Evolutionary conservation across 1,140 invertebrate genomes (phyloP), one percentile per base, ranked within the genome.

Genomic region (Cyclargus thomasi): DNA sequence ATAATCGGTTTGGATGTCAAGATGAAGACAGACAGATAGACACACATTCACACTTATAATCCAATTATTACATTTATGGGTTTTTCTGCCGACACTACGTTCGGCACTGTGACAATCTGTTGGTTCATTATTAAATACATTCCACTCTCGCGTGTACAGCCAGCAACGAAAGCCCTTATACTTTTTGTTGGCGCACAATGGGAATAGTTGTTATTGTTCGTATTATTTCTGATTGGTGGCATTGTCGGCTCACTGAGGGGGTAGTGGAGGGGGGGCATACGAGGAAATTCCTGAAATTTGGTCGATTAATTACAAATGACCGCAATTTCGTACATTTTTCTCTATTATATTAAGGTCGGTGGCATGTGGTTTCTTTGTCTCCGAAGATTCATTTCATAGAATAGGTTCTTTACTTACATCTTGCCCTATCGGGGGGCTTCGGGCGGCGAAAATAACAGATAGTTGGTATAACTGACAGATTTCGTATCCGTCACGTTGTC

Each of bases 41-140:
- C 21, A n/a, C n/a, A n/a, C n/a, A n/a, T n/a, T n/a, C n/a, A n/a
- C n/a, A n/a, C n/a, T n/a, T n/a, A n/a, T n/a, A n/a, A n/a, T n/a
- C n/a, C n/a, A n/a, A n/a, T n/a, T n/a, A n/a, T n/a, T n/a, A n/a
- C n/a, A n/a, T n/a, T n/a, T n/a, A n/a, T n/a, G n/a, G n/a, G n/a
- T 59, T 64, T 72, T 70, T 70, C 16, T 78, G 73, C 69, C 35
- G 63, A 71, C 73, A 18, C 16, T 78, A 67, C 68, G 8, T 10
- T 35, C 64, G 65, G 47, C 55, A 57, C 22, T 64, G 73, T 71
- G 74, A 74, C 74, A 78, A 78, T 78, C 74, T 75, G 72, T 74
- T 71, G 74, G 73, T 78, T 74, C 71, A 78, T 78, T 78, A 78
- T 78, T 78, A 76, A 78, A 76, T 71, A 78, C 64, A 67, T 72